These are phyloP conservation scores for Erebia aethiops DNA, from an alignment of 2,888 invertebrate genomes.

Conservation along the genomic window DNA sequence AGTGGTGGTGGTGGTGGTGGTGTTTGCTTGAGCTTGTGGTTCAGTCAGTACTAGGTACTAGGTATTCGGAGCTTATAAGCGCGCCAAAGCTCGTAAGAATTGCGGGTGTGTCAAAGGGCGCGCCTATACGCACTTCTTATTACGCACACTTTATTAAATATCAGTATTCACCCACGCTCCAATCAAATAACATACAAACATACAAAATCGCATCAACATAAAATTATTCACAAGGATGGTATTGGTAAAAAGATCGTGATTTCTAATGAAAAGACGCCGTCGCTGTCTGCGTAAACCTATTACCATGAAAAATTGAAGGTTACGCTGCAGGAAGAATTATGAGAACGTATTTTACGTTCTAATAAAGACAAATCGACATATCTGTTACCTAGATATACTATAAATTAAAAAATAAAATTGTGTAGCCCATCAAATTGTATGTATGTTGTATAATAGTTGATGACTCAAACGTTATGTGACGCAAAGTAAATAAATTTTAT, in stretches of 20 bases:
- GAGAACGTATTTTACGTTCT: neutral
- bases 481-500: no score
- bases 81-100: no score
- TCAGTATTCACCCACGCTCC: neutral
- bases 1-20: no score
- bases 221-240: neutral
- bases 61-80: no score
- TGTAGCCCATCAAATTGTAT: neutral
- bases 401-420: neutral
- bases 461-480: no score
- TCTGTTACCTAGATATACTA: neutral
- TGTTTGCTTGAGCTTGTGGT: no score
- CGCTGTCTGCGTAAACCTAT: neutral
- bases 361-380: neutral
- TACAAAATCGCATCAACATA: neutral
- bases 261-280: neutral
- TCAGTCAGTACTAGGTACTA: no score
- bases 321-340: neutral
- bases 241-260: neutral
- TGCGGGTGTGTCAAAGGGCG: no score
- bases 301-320: conserved; percentile 1
- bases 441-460: no score
- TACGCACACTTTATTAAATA: neutral
- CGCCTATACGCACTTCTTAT: no score
- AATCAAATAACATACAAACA: neutral